phyloP scores from a whole-genome alignment of 1,140 invertebrate genomes.

The Drosophila ercepeae region DNA sequence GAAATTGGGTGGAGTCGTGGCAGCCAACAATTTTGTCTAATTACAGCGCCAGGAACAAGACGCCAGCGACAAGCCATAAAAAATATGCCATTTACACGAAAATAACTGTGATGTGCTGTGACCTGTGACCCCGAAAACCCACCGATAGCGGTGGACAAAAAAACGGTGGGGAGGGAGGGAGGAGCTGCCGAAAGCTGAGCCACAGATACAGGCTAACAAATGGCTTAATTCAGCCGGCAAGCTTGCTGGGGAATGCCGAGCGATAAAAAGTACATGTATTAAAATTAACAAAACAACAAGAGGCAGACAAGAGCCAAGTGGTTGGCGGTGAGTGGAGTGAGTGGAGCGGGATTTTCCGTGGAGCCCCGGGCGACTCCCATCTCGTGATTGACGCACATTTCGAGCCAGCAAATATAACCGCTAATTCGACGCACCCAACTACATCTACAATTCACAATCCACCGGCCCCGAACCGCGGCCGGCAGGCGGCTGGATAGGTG shows the following conservation, averaged over 20 bases:
- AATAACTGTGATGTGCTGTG: conserved; percentile 63
- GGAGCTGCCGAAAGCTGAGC: conserved; percentile 14
- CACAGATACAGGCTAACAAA: conserved; percentile 58
- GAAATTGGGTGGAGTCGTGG: conserved; percentile 34
- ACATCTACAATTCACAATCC: conserved; percentile 3
- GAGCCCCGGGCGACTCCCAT: conserved; percentile 27
- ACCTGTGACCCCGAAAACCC: conserved; percentile 31
- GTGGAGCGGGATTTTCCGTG: conserved; percentile 11
- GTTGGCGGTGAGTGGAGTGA: conserved; percentile 1
- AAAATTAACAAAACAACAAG: conserved; percentile 76
- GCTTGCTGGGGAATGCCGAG: conserved; percentile 39
- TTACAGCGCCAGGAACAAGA: conserved; percentile 46
- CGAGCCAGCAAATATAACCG: conserved; percentile 34
- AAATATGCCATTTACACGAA: conserved; percentile 72
- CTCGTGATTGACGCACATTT: conserved; percentile 75
- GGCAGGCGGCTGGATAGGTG: conserved; percentile 6
- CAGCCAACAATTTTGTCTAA: conserved; percentile 65
- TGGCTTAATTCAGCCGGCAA: conserved; percentile 47
- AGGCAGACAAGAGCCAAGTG: conserved; percentile 38
- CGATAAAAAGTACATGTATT: conserved; percentile 73
- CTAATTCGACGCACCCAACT: conserved; percentile 56
- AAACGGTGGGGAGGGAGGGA: background rate
- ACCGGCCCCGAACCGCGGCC: background rate
- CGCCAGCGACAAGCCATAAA: conserved; percentile 57
- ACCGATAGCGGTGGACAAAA: conserved; percentile 10